Conservation (phyloP, 2,797 vertebrate genomes). For the Hipposideros larvatus region DNA sequence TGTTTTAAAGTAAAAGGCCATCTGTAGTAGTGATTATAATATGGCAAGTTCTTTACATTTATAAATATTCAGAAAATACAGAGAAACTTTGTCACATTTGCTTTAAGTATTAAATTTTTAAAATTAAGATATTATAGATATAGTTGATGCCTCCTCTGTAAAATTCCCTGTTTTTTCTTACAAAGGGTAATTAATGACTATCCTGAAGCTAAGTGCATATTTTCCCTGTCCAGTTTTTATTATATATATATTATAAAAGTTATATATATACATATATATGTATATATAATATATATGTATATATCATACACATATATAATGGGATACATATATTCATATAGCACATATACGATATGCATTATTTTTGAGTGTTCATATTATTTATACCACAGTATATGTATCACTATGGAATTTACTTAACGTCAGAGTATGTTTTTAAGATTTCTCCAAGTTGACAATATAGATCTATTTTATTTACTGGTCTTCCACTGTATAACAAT, state of each 20-base stretch:
- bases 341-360: neutral
- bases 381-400: neutral
- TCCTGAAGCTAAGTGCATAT: neutral
- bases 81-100: neutral
- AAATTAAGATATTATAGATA: neutral
- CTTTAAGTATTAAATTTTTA: constrained; percentile 51
- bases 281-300: neutral
- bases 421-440: neutral
- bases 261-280: neutral
- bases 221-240: neutral
- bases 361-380: neutral
- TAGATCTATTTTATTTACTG: neutral
- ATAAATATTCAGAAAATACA: neutral
- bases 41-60: constrained; percentile 14
- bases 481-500: neutral
- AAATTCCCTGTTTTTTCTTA: neutral
- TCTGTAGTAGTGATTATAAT: neutral
- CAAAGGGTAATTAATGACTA: neutral
- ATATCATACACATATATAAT: neutral
- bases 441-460: neutral
- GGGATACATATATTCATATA: neutral
- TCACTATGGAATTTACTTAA: neutral
- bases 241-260: no score
- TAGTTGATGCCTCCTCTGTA: neutral
- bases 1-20: constrained; percentile 25